phyloP scores from a whole-genome alignment of 1,140 invertebrate genomes.

The Ceratitis capitata region DNA sequence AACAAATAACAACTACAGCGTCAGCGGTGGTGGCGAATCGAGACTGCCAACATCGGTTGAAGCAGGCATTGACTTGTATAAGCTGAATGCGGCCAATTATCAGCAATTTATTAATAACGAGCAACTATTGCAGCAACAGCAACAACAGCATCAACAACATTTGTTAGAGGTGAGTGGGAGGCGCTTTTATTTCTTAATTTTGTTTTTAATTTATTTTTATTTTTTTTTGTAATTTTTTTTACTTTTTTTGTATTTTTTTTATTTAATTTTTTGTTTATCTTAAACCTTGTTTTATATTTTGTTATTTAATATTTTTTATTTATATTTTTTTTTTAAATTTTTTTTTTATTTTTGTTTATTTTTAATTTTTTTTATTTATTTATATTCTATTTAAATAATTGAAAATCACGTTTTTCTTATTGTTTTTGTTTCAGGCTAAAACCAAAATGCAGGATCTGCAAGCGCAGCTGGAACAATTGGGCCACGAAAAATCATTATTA shows the following conservation, averaged over 20 bases:
- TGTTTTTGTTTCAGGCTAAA: slow-evolving; percentile 52
- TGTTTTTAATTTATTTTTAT: not conserved
- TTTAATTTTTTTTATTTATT: too few species aligned
- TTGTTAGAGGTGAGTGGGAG: slow-evolving; percentile 54
- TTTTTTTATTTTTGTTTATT: too few species aligned
- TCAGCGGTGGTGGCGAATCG: slow-evolving; percentile 44
- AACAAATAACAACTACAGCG: slow-evolving; percentile 40
- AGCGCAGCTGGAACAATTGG: slow-evolving; percentile 62
- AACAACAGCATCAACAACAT: slow-evolving; percentile 57
- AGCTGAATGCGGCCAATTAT: slow-evolving; percentile 51
- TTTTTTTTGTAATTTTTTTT: too few species aligned
- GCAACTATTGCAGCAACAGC: slow-evolving; percentile 57
- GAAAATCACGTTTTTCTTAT: not conserved
- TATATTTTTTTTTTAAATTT: too few species aligned
- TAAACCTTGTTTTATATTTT: too few species aligned
- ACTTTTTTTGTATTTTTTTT: too few species aligned
- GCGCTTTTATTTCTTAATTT: not conserved
- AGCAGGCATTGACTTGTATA: slow-evolving; percentile 41
- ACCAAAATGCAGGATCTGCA: slow-evolving; percentile 65
- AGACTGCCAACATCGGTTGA: slow-evolving; percentile 26
- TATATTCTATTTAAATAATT: too few species aligned
- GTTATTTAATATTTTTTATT: too few species aligned
- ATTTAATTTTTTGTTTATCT: too few species aligned
- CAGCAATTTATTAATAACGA: slow-evolving; percentile 58
- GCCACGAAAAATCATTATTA: slow-evolving; percentile 67